Percentiles rank a stretch among this genome's conserved stretches.
phyloP scores from a whole-genome alignment of 2,888 invertebrate species.

The Oeneis ivallda region DNA sequence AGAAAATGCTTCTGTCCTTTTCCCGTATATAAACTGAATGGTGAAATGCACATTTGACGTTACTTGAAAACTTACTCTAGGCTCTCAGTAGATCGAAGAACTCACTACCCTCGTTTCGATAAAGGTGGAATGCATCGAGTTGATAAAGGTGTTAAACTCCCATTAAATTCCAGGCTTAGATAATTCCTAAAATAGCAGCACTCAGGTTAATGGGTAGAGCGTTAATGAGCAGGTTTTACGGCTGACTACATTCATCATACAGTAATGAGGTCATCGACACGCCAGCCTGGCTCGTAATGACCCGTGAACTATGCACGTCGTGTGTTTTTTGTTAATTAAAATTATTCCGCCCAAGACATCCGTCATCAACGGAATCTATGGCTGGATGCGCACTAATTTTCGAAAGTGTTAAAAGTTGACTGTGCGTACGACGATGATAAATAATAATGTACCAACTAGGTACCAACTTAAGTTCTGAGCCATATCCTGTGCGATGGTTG shows the following conservation, averaged over 20 bases:
- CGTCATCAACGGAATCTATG: constrained; percentile 18
- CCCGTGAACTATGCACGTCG: constrained; percentile 37
- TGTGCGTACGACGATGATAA: neutral
- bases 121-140: neutral
- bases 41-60: no score
- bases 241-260: constrained; percentile 68
- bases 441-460: no score
- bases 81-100: neutral
- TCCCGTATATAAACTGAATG: no score
- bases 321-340: constrained; percentile 33
- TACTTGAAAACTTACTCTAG: no score
- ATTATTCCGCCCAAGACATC: constrained; percentile 21
- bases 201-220: constrained; percentile 55
- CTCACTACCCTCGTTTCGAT: neutral
- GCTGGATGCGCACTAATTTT: constrained; percentile 13
- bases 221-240: constrained; percentile 69
- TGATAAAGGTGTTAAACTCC: constrained; percentile 5
- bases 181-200: constrained; percentile 57
- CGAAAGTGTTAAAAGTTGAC: neutral
- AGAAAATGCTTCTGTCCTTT: no score
- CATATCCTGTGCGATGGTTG: no score
- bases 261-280: constrained; percentile 72
- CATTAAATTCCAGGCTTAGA: constrained; percentile 39
- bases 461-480: neutral
- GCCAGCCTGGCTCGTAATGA: constrained; percentile 47